Evolutionary conservation across 2,797 vertebrate species (phyloP).

Genomic region (Coccyzus lansbergi): DNA sequence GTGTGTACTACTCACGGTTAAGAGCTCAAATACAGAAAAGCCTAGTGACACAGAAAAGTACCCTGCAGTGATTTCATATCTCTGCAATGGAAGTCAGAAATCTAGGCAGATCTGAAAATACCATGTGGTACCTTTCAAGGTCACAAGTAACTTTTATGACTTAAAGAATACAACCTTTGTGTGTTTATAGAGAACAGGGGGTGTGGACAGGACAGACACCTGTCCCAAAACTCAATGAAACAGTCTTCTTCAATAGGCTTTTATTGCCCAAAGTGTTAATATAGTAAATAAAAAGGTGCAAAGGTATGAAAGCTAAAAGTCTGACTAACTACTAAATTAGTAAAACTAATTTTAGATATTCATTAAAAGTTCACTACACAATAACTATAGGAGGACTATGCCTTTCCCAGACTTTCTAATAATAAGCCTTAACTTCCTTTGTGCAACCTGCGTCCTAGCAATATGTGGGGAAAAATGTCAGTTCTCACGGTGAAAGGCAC

Average conservation of each 20-base stretch:
- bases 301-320: background rate
- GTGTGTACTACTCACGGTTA: accelerated
- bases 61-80: background rate
- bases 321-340: background rate
- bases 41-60: background rate
- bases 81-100: background rate
- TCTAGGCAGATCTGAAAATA: background rate
- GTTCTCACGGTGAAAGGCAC: background rate
- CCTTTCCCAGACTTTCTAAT: background rate
- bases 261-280: background rate
- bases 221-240: background rate
- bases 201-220: background rate
- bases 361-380: conserved; percentile 12
- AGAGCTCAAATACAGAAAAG: background rate
- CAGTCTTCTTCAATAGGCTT: background rate
- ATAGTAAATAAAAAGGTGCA: background rate
- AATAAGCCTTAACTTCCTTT: conserved; percentile 27
- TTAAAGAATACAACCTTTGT: background rate
- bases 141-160: background rate
- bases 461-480: conserved; percentile 9
- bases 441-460: conserved; percentile 36
- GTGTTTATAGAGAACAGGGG: too few species aligned
- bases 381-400: background rate
- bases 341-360: background rate
- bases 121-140: background rate